These are phyloP conservation scores for Hedya salicella DNA, from an alignment of 2,888 invertebrate genomes.

Conservation along the genomic window DNA sequence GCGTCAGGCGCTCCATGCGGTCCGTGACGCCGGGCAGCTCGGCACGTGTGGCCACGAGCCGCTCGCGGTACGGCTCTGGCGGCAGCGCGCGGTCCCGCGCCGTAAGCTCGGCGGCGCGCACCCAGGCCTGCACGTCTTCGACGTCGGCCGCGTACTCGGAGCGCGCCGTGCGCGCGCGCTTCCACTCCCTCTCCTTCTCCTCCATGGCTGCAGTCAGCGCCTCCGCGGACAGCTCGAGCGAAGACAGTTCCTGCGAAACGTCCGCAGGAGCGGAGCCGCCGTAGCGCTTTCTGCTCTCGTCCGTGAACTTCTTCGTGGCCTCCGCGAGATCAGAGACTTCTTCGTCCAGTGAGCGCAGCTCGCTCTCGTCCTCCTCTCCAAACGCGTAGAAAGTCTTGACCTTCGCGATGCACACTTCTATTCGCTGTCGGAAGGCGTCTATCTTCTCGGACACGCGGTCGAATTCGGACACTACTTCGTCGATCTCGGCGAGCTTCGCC, in stretches of 20 bases:
- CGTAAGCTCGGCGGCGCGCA: slow-evolving; percentile 92
- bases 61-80: slow-evolving; percentile 91
- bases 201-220: slow-evolving; percentile 92
- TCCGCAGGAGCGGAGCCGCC: slow-evolving; percentile 89
- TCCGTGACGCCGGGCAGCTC: slow-evolving; percentile 90
- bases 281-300: slow-evolving; percentile 86
- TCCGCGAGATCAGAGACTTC: slow-evolving; percentile 85
- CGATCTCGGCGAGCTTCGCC: slow-evolving; percentile 90
- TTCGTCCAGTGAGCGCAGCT: slow-evolving; percentile 84
- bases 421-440: slow-evolving; percentile 87
- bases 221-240: slow-evolving; percentile 92
- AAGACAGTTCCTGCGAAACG: slow-evolving; percentile 91
- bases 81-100: slow-evolving; percentile 92
- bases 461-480: slow-evolving; percentile 91
- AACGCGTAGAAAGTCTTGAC: slow-evolving; percentile 91
- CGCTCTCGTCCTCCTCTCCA: slow-evolving; percentile 88
- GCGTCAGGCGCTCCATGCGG: slow-evolving; percentile 90
- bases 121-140: slow-evolving; percentile 93
- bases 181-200: slow-evolving; percentile 94
- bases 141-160: slow-evolving; percentile 92
- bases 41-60: slow-evolving; percentile 90
- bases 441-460: slow-evolving; percentile 89
- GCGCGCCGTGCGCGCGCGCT: slow-evolving; percentile 92
- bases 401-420: slow-evolving; percentile 88
- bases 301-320: slow-evolving; percentile 85